Evolutionary conservation across 2,113 vertebrate genomes (phyloP), one percentile per base, ranked within the genome.

Genomic region (Phaethornis superciliosus): DNA sequence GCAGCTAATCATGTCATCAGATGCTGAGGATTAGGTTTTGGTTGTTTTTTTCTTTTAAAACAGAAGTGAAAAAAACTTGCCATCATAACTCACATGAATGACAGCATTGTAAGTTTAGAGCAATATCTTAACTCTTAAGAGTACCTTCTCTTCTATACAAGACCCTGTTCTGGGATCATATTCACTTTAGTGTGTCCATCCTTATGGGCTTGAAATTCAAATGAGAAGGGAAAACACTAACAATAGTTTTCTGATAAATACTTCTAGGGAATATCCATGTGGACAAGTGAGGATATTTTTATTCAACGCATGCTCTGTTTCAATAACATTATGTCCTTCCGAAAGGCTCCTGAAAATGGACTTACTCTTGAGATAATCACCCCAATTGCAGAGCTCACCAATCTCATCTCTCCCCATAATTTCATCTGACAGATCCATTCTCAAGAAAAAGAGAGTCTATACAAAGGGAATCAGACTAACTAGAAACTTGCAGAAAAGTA

Each of bases 1-100:
- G 26, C 37, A 88, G 67, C n/a, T 89, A 85, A 67, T 59, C 76
- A 72, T 94, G 80, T 77, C 67, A 91, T 71, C 67, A 89, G 37
- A 79, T 75, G 55, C 75, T 52, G 33, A 77, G 32, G 71, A 95
- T 46, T 67, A 47, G 23, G 37, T 71, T 74, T 84, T 40, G 40
- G 77, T 28, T 68, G 79, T 86, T 46, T 71, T 44, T 68, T 63
- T 82, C 28, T 82, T 72, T 85, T 59, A 69, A 67, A 82, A 91
- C 32, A 85, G 23, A 64, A 95, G 79, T 56, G 30, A 63, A 88
- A 79, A 42, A 59, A 72, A 85, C 52, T 88, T 80, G 22, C 42
- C 26, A 46, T 77, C 35, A 51, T 72, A 67, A 44, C 30, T 84
- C 63, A 74, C 23, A 51, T 1, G 0, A 88, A 87, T 76, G 51